Percentiles rank a stretch among this genome's conserved stretches.
phyloP scores from a whole-genome alignment of 1,140 invertebrate species.

The Tribolium castaneum region DNA sequence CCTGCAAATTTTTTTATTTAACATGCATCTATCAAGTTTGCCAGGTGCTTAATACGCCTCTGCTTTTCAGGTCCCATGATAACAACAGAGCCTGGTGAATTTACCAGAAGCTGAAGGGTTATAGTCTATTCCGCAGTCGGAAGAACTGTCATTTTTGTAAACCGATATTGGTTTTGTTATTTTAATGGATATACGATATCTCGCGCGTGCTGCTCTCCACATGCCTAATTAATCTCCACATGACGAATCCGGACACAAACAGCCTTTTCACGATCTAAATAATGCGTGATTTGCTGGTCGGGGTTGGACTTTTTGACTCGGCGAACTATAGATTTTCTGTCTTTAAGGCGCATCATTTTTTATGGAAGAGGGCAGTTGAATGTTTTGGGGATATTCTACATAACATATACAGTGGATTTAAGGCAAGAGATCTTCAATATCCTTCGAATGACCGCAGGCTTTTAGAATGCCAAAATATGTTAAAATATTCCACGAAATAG shows the following conservation, averaged over 20 bases:
- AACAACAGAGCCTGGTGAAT: background rate
- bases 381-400: constrained; percentile 41
- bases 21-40: too few species aligned
- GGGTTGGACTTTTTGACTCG: background rate
- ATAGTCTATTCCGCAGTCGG: background rate
- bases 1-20: too few species aligned
- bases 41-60: too few species aligned
- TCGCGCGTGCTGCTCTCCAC: constrained; percentile 24
- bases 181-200: constrained; percentile 43
- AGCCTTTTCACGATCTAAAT: background rate
- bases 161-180: constrained; percentile 43
- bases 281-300: background rate
- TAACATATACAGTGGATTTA: constrained; percentile 43
- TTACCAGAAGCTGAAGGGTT: constrained; percentile 18
- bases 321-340: constrained; percentile 21
- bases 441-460: constrained; percentile 47
- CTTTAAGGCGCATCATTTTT: constrained; percentile 38
- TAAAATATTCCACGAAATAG: constrained; percentile 47
- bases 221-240: constrained; percentile 18
- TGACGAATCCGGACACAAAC: constrained; percentile 12
- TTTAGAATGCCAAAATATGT: constrained; percentile 48
- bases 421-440: constrained; percentile 45
- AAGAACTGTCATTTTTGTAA: constrained; percentile 17
- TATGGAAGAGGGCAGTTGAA: constrained; percentile 34
- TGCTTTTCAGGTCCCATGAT: constrained; percentile 2